Percentiles rank a stretch among this genome's conserved stretches.
Evolutionary conservation across 2,888 invertebrate genomes (phyloP).

Genomic region (Calephelis perditalis): DNA sequence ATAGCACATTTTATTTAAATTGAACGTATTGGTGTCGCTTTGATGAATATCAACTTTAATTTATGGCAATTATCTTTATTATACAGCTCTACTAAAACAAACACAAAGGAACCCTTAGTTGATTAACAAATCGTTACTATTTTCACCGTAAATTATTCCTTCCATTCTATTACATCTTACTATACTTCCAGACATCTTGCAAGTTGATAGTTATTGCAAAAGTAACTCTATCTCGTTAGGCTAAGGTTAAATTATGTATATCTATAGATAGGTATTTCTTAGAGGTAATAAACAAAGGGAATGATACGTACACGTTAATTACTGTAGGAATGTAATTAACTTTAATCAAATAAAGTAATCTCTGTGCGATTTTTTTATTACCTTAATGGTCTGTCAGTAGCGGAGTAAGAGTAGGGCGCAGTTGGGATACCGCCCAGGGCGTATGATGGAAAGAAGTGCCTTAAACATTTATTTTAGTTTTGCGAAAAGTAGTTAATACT

Average conservation of each 20-base stretch:
- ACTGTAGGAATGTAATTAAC: neutral
- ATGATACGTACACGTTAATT: constrained; percentile 2
- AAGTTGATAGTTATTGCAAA: neutral
- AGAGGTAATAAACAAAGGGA: constrained; percentile 4
- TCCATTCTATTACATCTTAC: too few relatives aligned
- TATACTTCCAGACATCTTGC: neutral
- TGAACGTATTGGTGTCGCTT: too few relatives aligned
- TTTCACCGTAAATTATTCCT: neutral
- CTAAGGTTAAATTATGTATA: too few relatives aligned
- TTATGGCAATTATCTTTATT: too few relatives aligned
- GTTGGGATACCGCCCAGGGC: too few relatives aligned
- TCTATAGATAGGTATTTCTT: neutral
- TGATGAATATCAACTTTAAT: too few relatives aligned
- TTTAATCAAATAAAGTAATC: constrained; percentile 6
- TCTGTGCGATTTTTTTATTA: constrained; percentile 4
- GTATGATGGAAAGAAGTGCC: too few relatives aligned
- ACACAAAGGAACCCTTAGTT: neutral
- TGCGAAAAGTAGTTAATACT: too few relatives aligned
- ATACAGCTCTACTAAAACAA: neutral
- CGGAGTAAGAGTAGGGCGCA: too few relatives aligned
- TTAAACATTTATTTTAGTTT: too few relatives aligned
- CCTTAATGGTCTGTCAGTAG: neutral
- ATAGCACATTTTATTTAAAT: too few relatives aligned
- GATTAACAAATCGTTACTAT: neutral
- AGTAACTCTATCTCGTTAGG: too few relatives aligned